phyloP scores from a whole-genome alignment of 1,140 invertebrate species.

The Zelostemma sp. region DNA sequence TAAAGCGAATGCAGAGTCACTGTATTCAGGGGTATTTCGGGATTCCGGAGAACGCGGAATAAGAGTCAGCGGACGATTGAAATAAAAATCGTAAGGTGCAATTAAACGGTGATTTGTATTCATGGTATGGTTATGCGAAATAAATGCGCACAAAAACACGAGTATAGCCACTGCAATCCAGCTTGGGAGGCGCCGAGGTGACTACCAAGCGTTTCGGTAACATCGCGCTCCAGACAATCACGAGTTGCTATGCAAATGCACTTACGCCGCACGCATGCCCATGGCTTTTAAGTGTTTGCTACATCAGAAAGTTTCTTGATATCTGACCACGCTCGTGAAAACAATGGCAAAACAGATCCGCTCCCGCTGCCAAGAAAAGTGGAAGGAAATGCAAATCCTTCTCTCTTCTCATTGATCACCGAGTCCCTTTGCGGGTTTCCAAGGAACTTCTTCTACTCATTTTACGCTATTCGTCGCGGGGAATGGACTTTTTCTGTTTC shows the following conservation, averaged over 20 bases:
- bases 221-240: slow-evolving; percentile 40
- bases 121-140: slow-evolving; percentile 49
- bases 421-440: too few relatives aligned
- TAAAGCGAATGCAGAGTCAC: slow-evolving; percentile 6
- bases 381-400: slow-evolving; percentile 3
- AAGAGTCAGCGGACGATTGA: slow-evolving; percentile 35
- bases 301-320: slow-evolving; percentile 40
- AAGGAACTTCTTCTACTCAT: neutral
- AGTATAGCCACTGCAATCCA: slow-evolving; percentile 31
- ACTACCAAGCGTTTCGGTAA: slow-evolving; percentile 41
- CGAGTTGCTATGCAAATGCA: slow-evolving; percentile 52
- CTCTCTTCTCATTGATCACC: slow-evolving; percentile 9
- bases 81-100: slow-evolving; percentile 46
- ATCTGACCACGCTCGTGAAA: slow-evolving; percentile 16
- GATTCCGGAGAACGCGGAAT: slow-evolving; percentile 29
- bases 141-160: slow-evolving; percentile 46
- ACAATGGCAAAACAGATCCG: slow-evolving; percentile 25
- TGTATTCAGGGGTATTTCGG: slow-evolving; percentile 26
- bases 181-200: slow-evolving; percentile 37
- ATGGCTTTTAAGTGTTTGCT: slow-evolving; percentile 43
- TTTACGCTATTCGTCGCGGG: neutral
- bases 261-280: slow-evolving; percentile 42
- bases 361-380: slow-evolving; percentile 22
- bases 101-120: slow-evolving; percentile 52
- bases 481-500: neutral